Percentiles rank a stretch among this genome's conserved stretches.
Conservation (phyloP, 2,797 vertebrate genomes). For the Sorex maritimensis region DNA sequence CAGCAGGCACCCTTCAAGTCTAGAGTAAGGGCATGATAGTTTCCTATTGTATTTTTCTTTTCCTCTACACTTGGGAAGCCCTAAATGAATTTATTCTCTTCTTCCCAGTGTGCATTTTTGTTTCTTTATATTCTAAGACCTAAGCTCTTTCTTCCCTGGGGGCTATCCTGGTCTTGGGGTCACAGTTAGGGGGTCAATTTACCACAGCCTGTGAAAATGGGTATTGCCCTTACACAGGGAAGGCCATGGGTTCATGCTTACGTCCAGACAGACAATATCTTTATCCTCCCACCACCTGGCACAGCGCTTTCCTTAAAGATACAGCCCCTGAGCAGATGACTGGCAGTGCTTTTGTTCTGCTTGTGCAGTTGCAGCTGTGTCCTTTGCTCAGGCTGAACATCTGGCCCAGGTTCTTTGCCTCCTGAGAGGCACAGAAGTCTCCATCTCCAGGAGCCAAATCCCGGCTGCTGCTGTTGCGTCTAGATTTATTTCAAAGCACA, state of each 20-base stretch:
- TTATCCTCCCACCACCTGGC: conserved; percentile 13
- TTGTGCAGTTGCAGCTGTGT: neutral
- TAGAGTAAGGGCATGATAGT: no score
- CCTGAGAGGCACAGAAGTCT: neutral
- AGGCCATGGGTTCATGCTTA: neutral
- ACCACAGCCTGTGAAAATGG: no score
- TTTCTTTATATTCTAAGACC: no score
- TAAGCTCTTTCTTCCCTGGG: no score
- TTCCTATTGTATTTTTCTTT: no score
- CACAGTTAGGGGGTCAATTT: no score
- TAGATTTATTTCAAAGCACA: no score
- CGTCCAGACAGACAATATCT: conserved; percentile 19
- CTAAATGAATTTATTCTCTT: no score
- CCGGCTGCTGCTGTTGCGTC: neutral
- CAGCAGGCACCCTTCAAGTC: no score
- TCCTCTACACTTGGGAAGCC: no score
- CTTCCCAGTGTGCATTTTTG: no score
- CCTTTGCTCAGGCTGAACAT: conserved; percentile 47
- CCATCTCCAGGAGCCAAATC: neutral
- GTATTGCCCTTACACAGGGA: neutral
- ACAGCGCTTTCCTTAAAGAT: conserved; percentile 32
- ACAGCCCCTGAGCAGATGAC: neutral
- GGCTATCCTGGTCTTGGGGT: no score
- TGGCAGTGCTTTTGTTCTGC: conserved; percentile 32
- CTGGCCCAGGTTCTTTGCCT: neutral